Base-by-base conservation (phyloP, 2,113 vertebrate species). In the Eulemur macaco region DNA sequence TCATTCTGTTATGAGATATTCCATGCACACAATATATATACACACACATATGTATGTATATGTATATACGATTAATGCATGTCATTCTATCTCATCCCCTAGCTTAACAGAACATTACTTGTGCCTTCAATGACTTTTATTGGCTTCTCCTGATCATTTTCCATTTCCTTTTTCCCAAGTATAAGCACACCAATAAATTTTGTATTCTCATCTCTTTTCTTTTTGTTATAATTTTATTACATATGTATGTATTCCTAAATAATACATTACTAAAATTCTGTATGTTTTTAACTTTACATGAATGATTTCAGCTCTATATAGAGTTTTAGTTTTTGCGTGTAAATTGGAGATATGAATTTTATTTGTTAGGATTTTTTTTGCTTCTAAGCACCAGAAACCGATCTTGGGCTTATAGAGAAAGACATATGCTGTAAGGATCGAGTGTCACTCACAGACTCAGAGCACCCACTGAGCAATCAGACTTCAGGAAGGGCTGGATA, bases 321-420 rank as follows among this genome's bases (percentile, higher is more conserved):
- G 31, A 66, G 6, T 8, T 82, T 83, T 47, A 29, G 17, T 91
- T 66, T 54, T 47, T 82, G 20, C 11, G 15, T 91, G 20, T 45
- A 63, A 74, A 39, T 60, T 31, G 1, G 60, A 69, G 50, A 45
- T 45, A 50, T 37, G 58, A 17, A 91, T 87, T 87, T 58, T 56
- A 42, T 34, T 73, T 47, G 56, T 86, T 87, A 74, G 64, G 27
- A 7, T 71, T 68, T 69, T 60, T 94, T 94, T 82, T 68, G 47
- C 66, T 82, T 91, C 39, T 54, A 68, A 83, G 50, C 29, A 87
- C 76, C 29, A 91, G n/a, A 86, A 94, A 83, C 29, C 77, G 5
- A 37, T 91, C 58, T 87, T 25, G 6, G 14, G 27, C 23, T 87
- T 63, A 34, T 42, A 54, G 45, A 87, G 45, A 78, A 77, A 90